Base-by-base conservation (phyloP, 2,888 invertebrate genomes). In the Cataglyphis albicans region DNA sequence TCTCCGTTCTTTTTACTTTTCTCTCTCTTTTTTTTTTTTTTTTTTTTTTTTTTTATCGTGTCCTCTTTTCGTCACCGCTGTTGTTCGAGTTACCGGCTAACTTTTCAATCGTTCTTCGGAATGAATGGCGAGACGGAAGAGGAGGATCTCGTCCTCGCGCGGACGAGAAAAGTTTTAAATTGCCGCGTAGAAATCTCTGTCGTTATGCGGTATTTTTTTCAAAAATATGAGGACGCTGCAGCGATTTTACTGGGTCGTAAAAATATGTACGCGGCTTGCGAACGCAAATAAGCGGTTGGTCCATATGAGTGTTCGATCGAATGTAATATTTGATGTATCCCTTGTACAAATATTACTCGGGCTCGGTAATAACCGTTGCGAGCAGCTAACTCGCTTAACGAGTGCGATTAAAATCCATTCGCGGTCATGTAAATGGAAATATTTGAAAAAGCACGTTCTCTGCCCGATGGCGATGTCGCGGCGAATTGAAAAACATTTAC, bases 81-180 rank as follows among this genome's bases (percentile, higher is more conserved):
- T 63, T 65, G 65, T 61, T 48, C 65, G 38, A 81, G 63, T 44
- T 57, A 61, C 41, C 81, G 52, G 9, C 21, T 12, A 85, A 85
- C 75, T 88, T 88, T 85, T 85, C 87, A 87, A 76, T 82, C 67
- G 73, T 29, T 25, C 65, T 4, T 9, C 21, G 57, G 15, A 55
- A 25, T 44, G 78, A 59, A 78, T 65, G 57, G 41, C 35, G 35
- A 32, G 35, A 32, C 44, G 21, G 12, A 75, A 29, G 12, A n/a
- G 57, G 6, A 59, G 21, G 18, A 9, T 21, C n/a, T n/a, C n/a
- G n/a, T n/a, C 0, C n/a, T 21, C 32, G 21, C 57, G n/a, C 15
- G 68, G 21, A 7, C 18, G 57, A 52, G 59, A 68, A 59, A 70
- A 70, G 59, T 78, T 78, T 78, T 32, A 70, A 70, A 78, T 32